Evolutionary conservation across 2,888 invertebrate species (phyloP).

Genomic region (Podabrus alpinus): DNA sequence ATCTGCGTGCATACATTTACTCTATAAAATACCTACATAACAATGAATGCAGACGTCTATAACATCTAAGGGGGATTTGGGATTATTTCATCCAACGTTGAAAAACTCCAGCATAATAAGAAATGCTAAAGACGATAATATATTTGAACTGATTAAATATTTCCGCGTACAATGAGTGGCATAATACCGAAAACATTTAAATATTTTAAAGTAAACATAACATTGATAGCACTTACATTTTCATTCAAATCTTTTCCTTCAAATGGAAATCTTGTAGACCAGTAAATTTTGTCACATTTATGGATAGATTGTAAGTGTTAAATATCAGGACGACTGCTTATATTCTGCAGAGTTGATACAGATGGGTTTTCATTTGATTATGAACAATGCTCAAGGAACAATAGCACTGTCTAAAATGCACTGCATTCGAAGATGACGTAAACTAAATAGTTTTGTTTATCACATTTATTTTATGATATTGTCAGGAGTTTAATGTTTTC

Average conservation of each 20-base stretch:
- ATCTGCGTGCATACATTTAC: constrained; percentile 42
- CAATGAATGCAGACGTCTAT: constrained; percentile 36
- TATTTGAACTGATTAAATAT: not conserved
- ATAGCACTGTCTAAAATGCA: constrained; percentile 41
- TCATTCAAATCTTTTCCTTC: constrained; percentile 34
- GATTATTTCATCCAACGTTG: constrained; percentile 20
- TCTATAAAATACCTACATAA: constrained; percentile 36
- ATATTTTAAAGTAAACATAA: not conserved
- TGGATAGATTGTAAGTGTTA: constrained; percentile 8
- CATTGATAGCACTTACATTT: constrained; percentile 12
- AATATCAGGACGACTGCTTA: constrained; percentile 21
- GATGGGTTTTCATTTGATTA: constrained; percentile 50
- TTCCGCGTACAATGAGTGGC: not conserved
- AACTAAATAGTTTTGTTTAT: constrained; percentile 40
- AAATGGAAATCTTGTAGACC: constrained; percentile 22
- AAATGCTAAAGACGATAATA: not conserved
- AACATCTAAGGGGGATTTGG: constrained; percentile 18
- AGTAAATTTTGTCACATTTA: not conserved
- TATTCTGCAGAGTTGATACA: constrained; percentile 40
- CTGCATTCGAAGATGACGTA: constrained; percentile 43
- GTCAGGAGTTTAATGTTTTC: constrained; percentile 10
- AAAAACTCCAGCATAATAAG: constrained; percentile 17
- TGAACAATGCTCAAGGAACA: constrained; percentile 46
- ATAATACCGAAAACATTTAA: not conserved
- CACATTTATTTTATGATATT: constrained; percentile 36